phyloP scores from a whole-genome alignment of 2,888 invertebrate species.

The Lordiphosa andalusiaca region DNA sequence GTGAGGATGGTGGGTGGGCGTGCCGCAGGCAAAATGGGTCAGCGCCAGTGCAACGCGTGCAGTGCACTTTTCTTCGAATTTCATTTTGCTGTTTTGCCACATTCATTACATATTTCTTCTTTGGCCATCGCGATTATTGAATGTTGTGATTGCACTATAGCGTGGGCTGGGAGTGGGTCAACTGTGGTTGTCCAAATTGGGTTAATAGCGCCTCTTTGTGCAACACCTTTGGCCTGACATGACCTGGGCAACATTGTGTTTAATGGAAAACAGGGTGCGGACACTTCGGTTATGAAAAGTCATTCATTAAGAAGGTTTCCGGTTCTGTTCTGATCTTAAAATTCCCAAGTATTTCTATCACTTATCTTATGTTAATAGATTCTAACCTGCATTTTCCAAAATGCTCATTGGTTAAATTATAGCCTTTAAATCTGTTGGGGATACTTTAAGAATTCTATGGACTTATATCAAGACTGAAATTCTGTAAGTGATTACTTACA shows the following conservation, averaged over 20 bases:
- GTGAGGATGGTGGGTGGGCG: constrained; percentile 18
- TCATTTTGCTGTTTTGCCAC: constrained; percentile 19
- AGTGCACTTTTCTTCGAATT: constrained; percentile 37
- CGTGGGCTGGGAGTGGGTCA: constrained; percentile 10
- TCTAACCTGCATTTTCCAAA: too few species aligned
- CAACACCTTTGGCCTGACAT: constrained; percentile 29
- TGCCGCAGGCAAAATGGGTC: constrained; percentile 45
- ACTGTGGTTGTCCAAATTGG: constrained; percentile 41
- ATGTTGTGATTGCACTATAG: constrained; percentile 52
- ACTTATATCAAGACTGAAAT: too few species aligned
- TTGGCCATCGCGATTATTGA: constrained; percentile 51
- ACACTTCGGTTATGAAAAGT: too few species aligned
- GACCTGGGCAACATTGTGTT: constrained; percentile 28
- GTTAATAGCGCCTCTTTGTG: constrained; percentile 46
- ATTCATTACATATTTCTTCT: background rate
- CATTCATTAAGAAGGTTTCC: too few species aligned
- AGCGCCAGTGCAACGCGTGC: constrained; percentile 18
- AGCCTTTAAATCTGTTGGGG: too few species aligned
- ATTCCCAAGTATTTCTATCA: too few species aligned
- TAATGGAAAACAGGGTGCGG: constrained; percentile 22
- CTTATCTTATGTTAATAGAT: too few species aligned
- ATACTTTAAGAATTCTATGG: too few species aligned
- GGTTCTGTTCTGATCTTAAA: too few species aligned
- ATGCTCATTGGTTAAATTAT: too few species aligned
- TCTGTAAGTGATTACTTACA: too few species aligned